Percentiles rank a stretch among this genome's conserved stretches.
Evolutionary conservation across 1,140 invertebrate genomes (phyloP).

Genomic region (Hycleus phaleratus): DNA sequence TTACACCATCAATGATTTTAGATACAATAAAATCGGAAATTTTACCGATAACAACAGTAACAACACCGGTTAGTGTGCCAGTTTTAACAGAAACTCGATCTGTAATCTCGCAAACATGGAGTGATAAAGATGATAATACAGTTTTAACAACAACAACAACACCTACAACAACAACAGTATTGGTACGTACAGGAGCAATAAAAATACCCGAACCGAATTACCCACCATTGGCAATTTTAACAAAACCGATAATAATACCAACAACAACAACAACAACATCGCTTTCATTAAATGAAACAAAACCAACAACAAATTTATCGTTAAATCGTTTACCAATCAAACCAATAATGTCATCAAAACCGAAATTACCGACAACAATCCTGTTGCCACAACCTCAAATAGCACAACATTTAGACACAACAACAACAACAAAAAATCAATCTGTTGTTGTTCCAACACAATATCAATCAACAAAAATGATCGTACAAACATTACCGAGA

Average conservation of each 20-base stretch:
- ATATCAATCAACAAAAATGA: slow-evolving; percentile 24
- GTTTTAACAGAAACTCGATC: slow-evolving; percentile 21
- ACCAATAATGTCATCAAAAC: slow-evolving; percentile 49
- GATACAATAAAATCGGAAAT: slow-evolving; percentile 10
- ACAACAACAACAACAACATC: slow-evolving; percentile 13
- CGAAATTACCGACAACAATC: slow-evolving; percentile 44
- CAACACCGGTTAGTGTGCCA: slow-evolving; percentile 9
- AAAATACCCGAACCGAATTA: slow-evolving; percentile 31
- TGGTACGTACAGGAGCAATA: slow-evolving; percentile 29
- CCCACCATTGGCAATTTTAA: background rate
- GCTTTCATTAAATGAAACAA: too few species aligned
- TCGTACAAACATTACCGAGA: slow-evolving; percentile 17
- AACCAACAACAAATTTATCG: slow-evolving; percentile 4
- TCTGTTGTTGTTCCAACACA: slow-evolving; percentile 16
- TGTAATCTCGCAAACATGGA: slow-evolving; percentile 46
- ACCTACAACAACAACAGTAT: slow-evolving; percentile 5
- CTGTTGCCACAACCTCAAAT: slow-evolving; percentile 42
- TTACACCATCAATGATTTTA: slow-evolving; percentile 12
- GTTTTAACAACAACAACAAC: slow-evolving; percentile 1
- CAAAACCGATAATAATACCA: background rate
- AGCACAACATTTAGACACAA: slow-evolving; percentile 26
- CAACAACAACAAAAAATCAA: slow-evolving; percentile 27
- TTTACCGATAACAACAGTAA: slow-evolving; percentile 3
- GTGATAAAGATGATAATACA: slow-evolving; percentile 24
- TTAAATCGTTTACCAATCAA: slow-evolving; percentile 44